Percentiles rank a stretch among this genome's conserved stretches.
Evolutionary conservation across 1,140 invertebrate species (phyloP).

Genomic region (Euwallacea similis): DNA sequence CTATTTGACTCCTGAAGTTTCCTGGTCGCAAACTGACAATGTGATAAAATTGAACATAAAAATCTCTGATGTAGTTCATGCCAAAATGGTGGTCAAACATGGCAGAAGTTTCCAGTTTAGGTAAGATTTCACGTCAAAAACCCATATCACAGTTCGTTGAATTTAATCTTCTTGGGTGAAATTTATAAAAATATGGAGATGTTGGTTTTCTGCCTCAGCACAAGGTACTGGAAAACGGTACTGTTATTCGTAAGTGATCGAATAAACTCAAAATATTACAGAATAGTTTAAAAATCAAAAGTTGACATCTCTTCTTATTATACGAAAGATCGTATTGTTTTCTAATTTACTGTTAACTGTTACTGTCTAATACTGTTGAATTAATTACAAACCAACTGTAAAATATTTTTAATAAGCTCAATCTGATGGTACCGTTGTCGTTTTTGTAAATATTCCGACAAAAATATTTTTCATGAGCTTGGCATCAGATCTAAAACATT

Average conservation of each 20-base stretch:
- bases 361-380: too few species aligned
- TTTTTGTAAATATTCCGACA: too few species aligned
- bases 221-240: neutral
- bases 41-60: slow-evolving; percentile 41
- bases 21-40: slow-evolving; percentile 44
- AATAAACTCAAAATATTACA: neutral
- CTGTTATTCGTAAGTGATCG: neutral
- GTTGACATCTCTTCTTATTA: neutral
- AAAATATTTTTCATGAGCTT: neutral
- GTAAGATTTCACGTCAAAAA: slow-evolving; percentile 31
- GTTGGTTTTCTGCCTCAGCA: neutral
- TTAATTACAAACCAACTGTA: too few species aligned
- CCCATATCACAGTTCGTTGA: neutral
- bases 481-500: neutral
- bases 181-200: neutral
- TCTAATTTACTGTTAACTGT: too few species aligned
- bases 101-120: slow-evolving; percentile 42
- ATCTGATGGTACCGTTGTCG: too few species aligned
- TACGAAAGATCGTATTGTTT: too few species aligned
- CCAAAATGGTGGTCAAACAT: slow-evolving; percentile 35
- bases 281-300: neutral
- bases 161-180: neutral
- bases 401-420: too few species aligned
- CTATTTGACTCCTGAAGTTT: slow-evolving; percentile 43
- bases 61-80: slow-evolving; percentile 37